Conservation (phyloP, 2,797 vertebrate species). For the Ctenochaetus hawaiiensis region DNA sequence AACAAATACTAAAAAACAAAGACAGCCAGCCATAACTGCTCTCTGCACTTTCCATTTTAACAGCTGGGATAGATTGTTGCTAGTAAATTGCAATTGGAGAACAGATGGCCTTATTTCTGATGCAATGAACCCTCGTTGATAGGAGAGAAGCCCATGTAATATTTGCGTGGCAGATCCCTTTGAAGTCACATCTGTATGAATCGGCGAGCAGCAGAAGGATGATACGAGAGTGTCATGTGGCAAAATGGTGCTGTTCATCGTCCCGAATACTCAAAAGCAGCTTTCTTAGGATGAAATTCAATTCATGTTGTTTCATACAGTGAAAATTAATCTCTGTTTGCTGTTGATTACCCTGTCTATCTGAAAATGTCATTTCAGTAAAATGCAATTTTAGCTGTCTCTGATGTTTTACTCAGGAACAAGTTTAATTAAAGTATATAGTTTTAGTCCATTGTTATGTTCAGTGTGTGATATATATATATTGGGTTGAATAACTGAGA, state of each 20-base stretch:
- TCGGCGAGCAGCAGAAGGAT: slow-evolving; percentile 7
- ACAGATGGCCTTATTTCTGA: slow-evolving; percentile 29
- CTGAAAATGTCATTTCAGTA: not conserved
- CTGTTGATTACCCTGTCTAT: not conserved
- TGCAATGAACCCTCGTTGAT: slow-evolving; percentile 28
- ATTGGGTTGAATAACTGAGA: not conserved
- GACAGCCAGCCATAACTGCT: not conserved
- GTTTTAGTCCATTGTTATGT: no score
- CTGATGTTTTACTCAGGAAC: no score
- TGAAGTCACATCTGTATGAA: slow-evolving; percentile 32
- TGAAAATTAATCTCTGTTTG: not conserved
- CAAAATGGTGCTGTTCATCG: not conserved
- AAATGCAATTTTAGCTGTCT: no score
- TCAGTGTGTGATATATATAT: no score
- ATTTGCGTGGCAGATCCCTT: slow-evolving; percentile 8
- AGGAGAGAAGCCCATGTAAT: slow-evolving; percentile 13
- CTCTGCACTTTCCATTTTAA: slow-evolving; percentile 23
- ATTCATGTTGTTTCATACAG: not conserved
- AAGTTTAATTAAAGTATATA: no score
- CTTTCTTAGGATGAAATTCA: not conserved
- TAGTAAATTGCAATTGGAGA: slow-evolving; percentile 15
- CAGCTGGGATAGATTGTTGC: slow-evolving; percentile 12
- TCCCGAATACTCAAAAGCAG: slow-evolving; percentile 11
- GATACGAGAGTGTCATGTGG: not conserved
- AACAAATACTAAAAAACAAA: slow-evolving; percentile 41